Evolutionary conservation across 2,888 invertebrate genomes (phyloP), one percentile per base, ranked within the genome.

Genomic region (Labia minor): DNA sequence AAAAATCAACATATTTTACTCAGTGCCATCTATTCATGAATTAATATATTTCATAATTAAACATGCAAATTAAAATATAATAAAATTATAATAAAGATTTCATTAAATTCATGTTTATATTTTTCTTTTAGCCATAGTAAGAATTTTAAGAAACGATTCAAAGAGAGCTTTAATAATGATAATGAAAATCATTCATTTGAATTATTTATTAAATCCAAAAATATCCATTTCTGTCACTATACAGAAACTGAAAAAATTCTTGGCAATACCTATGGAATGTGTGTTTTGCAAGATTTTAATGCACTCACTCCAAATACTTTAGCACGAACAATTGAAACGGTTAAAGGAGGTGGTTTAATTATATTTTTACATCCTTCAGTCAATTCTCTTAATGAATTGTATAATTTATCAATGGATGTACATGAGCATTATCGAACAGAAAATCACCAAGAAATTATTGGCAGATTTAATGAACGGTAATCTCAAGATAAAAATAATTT

Each of bases 381-480:
- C 74, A 83, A 85, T 67, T 97, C 97, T 0, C 80, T 99, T 20
- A 88, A 93, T 75, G 97, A 99, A 76, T 81, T 99, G 1, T 98
- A 92, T 76, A 91, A 97, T 0, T 89, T 99, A 83, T 88, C 89
- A 70, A 99, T 99, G 99, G 99, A 99, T 82, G 96, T 99, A 1
- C 99, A 99, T 81, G 87, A 92, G 70, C 84, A 93, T 78, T 95
- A 92, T 76, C 85, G 97, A 71, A 99, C 98, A 0, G 97, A 98
- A 80, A 90, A 95, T 0, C 92, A 97, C 76, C 86, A 90, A 75
- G 89, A 92, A 74, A 86, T 99, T 16, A 89, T 93, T 14, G 92
- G 93, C 69, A 82, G 98, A 67, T 99, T 99, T 77, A 99, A 99
- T 78, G 98, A 99, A 79, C 84, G 98, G 79, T 82, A 69, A 49